phyloP scores from a whole-genome alignment of 2,113 vertebrate species.

The Raja brachyura region DNA sequence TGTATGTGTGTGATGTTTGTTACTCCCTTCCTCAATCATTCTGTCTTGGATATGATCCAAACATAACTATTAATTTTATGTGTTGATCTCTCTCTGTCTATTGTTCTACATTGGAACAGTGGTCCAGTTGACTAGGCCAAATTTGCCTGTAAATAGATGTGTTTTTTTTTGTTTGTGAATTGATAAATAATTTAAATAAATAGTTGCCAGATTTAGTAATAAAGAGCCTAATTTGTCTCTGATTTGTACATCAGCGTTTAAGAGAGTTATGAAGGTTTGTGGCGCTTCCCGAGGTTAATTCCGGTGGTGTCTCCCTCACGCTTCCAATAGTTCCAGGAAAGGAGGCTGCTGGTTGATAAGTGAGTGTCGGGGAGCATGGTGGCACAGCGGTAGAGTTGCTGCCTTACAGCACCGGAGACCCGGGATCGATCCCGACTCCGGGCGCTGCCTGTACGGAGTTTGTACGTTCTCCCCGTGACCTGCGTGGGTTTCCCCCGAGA shows the following conservation, averaged over 20 bases:
- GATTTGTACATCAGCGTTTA: neutral
- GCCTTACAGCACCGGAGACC: too few relatives aligned
- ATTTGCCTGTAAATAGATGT: neutral
- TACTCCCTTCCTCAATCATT: neutral
- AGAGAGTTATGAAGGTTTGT: neutral
- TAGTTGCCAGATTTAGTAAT: neutral
- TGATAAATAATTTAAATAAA: neutral
- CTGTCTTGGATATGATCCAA: conserved; percentile 19
- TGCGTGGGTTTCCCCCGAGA: too few relatives aligned
- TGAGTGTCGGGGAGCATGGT: neutral
- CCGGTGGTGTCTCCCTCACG: too few relatives aligned
- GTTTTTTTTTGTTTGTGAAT: neutral
- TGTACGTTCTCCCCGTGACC: too few relatives aligned
- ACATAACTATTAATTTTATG: neutral
- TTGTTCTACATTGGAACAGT: neutral
- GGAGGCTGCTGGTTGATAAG: neutral
- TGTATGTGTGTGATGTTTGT: neutral
- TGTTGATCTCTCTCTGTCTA: neutral
- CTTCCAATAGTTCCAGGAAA: neutral
- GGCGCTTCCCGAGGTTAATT: neutral
- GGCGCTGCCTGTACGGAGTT: too few relatives aligned
- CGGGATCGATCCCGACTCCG: too few relatives aligned
- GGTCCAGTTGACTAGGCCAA: neutral
- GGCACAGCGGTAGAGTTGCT: too few relatives aligned
- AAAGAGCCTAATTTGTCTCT: neutral